These are phyloP conservation scores for Eristalinus aeneus DNA, from an alignment of 2,888 invertebrate genomes.

Conservation along the genomic window DNA sequence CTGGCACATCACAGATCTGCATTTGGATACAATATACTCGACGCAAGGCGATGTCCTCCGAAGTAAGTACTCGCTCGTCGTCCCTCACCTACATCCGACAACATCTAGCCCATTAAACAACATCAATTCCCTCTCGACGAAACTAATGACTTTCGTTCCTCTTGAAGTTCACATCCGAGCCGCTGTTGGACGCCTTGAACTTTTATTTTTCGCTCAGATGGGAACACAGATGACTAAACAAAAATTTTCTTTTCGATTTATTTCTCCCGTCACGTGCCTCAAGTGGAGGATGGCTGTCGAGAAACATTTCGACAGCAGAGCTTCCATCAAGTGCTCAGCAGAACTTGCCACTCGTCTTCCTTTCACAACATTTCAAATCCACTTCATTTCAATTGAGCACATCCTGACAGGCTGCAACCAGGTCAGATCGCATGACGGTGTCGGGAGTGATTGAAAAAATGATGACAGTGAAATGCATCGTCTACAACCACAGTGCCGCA, in stretches of 20 bases:
- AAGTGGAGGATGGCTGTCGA: background rate
- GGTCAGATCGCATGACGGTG: constrained; percentile 52
- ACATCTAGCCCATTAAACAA: background rate
- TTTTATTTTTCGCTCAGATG: background rate
- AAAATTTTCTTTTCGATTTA: background rate
- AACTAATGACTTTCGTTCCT: background rate
- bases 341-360: background rate
- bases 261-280: background rate
- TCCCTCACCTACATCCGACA: background rate
- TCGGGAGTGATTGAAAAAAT: constrained; percentile 56
- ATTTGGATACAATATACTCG: constrained; percentile 92
- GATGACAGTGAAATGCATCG: constrained; percentile 57
- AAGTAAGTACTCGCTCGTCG: constrained; percentile 84
- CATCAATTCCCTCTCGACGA: background rate
- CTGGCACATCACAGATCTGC: constrained; percentile 97
- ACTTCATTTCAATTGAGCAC: constrained; percentile 26
- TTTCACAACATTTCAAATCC: constrained; percentile 10
- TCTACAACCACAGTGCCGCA: background rate
- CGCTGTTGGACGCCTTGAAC: background rate
- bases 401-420: constrained; percentile 41
- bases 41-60: constrained; percentile 87
- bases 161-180: background rate
- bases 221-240: background rate
- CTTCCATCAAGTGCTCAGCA: background rate
- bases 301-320: background rate